Evolutionary conservation across 2,113 vertebrate genomes (phyloP).

Genomic region (Pteruthius melanotis): DNA sequence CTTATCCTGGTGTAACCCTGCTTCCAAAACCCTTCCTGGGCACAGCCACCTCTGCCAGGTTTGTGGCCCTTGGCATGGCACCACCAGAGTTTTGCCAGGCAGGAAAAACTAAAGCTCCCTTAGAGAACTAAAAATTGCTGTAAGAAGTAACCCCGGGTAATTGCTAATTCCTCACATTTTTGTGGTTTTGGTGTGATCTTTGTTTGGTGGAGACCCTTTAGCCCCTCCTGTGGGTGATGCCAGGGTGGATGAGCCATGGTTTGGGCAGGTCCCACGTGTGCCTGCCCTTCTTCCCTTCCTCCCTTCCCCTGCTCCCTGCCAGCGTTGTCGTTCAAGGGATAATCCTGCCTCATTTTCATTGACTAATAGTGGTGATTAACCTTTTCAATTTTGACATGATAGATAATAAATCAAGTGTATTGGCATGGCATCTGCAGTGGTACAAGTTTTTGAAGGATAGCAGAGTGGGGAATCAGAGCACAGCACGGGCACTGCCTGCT

Average conservation of each 20-base stretch:
- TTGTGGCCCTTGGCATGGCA: neutral
- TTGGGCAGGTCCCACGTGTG: neutral
- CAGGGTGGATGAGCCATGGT: fast-evolving
- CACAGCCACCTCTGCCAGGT: neutral
- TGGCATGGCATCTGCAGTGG: neutral
- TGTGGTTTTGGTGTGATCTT: neutral
- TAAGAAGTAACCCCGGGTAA: too few relatives aligned
- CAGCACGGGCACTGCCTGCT: neutral
- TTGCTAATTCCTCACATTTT: neutral
- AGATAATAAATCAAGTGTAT: slow-evolving; percentile 48
- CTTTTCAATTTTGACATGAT: slow-evolving; percentile 57
- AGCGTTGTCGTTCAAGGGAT: neutral
- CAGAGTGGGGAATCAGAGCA: neutral
- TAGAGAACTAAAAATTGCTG: fast-evolving
- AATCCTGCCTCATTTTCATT: slow-evolving; percentile 49
- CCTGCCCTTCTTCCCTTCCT: neutral
- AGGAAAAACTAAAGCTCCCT: neutral
- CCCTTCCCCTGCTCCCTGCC: neutral
- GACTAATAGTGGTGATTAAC: slow-evolving; percentile 56
- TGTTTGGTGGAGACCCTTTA: neutral
- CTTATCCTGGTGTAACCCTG: fast-evolving
- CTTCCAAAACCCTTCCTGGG: neutral
- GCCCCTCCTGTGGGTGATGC: neutral
- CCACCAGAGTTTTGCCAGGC: fast-evolving
- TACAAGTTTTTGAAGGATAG: neutral